Percentiles rank a stretch among this genome's conserved stretches.
Conservation (phyloP, 2,888 invertebrate genomes). For the Incurvaria masculella region DNA sequence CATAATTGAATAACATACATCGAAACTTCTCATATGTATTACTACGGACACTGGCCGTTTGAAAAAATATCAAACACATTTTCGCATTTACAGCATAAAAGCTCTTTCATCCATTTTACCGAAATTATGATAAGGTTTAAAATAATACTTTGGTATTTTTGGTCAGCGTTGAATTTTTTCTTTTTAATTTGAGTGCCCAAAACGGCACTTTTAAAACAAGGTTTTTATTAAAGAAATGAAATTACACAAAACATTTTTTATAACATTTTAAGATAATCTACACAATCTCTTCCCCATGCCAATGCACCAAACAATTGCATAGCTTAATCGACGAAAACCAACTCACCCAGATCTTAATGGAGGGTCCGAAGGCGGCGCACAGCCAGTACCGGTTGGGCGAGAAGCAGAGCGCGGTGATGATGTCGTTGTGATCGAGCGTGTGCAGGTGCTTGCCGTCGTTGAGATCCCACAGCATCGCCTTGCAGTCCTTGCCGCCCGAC, state of each 20-base stretch:
- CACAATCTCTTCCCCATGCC: background rate
- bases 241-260: background rate
- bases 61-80: no score
- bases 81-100: no score
- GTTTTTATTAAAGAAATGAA: background rate
- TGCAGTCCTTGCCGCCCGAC: slow-evolving; percentile 99
- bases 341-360: slow-evolving; percentile 95
- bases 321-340: slow-evolving; percentile 2
- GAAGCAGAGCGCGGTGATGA: slow-evolving; percentile 98
- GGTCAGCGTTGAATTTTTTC: no score
- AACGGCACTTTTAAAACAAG: no score
- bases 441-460: slow-evolving; percentile 99
- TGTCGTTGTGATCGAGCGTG: slow-evolving; percentile 97
- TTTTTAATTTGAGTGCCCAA: no score
- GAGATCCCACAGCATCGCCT: slow-evolving; percentile 99
- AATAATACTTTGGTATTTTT: no score
- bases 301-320: background rate
- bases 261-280: background rate
- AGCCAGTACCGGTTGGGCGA: slow-evolving; percentile 99
- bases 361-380: slow-evolving; percentile 97
- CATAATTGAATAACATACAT: no score
- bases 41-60: no score
- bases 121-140: no score
- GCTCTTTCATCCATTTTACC: no score
- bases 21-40: no score